A percentile compares a stretch with the other conserved stretches of the same genome.
phyloP scores from a whole-genome alignment of 2,113 vertebrate species.

The Serinus canaria region DNA sequence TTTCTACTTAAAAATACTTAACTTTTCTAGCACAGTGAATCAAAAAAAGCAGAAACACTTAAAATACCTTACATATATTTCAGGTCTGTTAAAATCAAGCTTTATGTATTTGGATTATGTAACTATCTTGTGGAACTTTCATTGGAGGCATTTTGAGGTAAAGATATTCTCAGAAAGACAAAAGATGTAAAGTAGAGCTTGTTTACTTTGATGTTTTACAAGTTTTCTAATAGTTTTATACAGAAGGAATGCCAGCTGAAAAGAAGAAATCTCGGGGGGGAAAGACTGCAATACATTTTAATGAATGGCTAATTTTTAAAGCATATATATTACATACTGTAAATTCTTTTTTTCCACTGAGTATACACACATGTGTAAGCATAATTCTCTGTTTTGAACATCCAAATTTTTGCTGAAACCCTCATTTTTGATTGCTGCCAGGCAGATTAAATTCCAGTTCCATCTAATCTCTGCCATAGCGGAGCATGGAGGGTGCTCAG shows the following conservation, averaged over 20 bases:
- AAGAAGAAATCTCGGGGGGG: neutral
- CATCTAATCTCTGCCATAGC: neutral
- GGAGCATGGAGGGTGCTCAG: neutral
- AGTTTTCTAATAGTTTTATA: neutral
- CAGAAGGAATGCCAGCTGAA: neutral
- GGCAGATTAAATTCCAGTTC: neutral
- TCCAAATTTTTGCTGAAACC: neutral
- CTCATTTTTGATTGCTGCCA: neutral
- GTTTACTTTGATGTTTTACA: neutral
- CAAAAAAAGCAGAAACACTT: neutral
- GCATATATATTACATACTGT: neutral
- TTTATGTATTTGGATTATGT: neutral
- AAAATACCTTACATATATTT: neutral
- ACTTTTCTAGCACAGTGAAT: neutral
- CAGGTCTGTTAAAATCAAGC: neutral
- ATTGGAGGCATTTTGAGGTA: neutral
- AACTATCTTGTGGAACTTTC: neutral
- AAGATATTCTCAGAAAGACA: neutral
- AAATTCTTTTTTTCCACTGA: neutral
- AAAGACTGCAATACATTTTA: neutral
- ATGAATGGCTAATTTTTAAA: neutral
- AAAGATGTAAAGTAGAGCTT: neutral
- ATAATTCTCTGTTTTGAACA: neutral
- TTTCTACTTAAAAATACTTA: neutral
- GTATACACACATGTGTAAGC: neutral